Percentiles rank a stretch among this genome's conserved stretches.
These are phyloP conservation scores for Danio aesculapii DNA, from an alignment of 2,797 vertebrate genomes.

Conservation along the genomic window DNA sequence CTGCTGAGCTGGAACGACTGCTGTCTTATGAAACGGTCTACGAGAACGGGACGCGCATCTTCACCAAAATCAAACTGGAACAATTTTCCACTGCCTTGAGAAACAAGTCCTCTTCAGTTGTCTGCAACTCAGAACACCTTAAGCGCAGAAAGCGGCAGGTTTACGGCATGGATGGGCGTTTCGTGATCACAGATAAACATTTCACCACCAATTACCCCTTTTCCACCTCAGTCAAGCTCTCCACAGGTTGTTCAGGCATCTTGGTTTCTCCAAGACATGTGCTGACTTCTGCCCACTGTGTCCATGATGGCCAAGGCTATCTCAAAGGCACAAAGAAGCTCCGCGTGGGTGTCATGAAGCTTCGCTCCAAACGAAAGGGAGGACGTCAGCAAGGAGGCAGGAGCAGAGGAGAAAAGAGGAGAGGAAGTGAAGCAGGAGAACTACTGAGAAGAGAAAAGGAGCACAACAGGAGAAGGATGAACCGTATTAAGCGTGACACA, in stretches of 20 bases:
- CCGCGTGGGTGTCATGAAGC: constrained; percentile 86
- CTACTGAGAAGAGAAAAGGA: constrained; percentile 8
- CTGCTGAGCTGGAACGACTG: constrained; percentile 81
- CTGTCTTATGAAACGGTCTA: constrained; percentile 91
- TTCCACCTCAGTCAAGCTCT: constrained; percentile 88
- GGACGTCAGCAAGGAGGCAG: constrained; percentile 57
- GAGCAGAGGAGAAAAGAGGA: constrained; percentile 36
- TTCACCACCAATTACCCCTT: constrained; percentile 90
- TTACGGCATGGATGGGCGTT: constrained; percentile 89
- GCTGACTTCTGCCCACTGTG: constrained; percentile 92
- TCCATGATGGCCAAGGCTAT: constrained; percentile 88
- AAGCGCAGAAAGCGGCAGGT: constrained; percentile 83
- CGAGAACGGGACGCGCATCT: constrained; percentile 86
- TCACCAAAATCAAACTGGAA: constrained; percentile 82
- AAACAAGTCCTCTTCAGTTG: background rate
- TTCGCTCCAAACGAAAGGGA: constrained; percentile 73
- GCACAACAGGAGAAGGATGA: background rate
- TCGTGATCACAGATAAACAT: constrained; percentile 88
- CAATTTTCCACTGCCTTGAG: constrained; percentile 51
- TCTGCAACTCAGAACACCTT: background rate
- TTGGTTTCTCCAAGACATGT: constrained; percentile 88
- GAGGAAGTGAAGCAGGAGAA: constrained; percentile 1
- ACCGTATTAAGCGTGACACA: constrained; percentile 44
- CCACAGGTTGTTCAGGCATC: constrained; percentile 90
- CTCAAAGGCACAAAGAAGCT: constrained; percentile 80